These are phyloP conservation scores for Hypsopygia costalis DNA, from an alignment of 2,888 invertebrate species.

Conservation along the genomic window DNA sequence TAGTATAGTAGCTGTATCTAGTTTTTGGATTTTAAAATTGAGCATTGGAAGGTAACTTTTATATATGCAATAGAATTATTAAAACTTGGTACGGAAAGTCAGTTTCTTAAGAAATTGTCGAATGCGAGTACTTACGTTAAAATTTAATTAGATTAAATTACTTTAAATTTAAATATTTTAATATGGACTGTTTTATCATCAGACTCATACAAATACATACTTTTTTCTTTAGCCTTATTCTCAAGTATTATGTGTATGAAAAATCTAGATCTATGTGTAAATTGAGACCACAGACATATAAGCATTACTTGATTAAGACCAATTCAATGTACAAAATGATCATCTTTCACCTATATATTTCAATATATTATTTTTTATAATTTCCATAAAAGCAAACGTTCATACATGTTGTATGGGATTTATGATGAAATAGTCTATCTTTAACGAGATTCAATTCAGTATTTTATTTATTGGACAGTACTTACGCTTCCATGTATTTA, in stretches of 20 bases:
- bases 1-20: constrained; percentile 30
- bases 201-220: background rate
- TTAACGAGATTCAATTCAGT: constrained; percentile 6
- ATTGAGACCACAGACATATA: no score
- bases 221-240: no score
- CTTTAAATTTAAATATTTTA: background rate
- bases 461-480: constrained; percentile 47
- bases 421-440: no score
- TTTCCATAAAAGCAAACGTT: no score
- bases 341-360: no score
- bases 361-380: no score
- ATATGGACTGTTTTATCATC: background rate
- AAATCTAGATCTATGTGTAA: no score
- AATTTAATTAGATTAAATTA: background rate
- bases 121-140: constrained; percentile 47
- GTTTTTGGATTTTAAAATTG: constrained; percentile 42
- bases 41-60: constrained; percentile 30
- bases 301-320: no score
- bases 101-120: background rate
- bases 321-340: no score
- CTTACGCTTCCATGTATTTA: constrained; percentile 37
- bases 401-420: no score
- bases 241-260: no score
- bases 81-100: background rate
- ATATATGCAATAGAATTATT: constrained; percentile 1